Evolutionary conservation across 2,797 vertebrate species (phyloP), one percentile per base, ranked within the genome.

Genomic region (Fringilla coelebs): DNA sequence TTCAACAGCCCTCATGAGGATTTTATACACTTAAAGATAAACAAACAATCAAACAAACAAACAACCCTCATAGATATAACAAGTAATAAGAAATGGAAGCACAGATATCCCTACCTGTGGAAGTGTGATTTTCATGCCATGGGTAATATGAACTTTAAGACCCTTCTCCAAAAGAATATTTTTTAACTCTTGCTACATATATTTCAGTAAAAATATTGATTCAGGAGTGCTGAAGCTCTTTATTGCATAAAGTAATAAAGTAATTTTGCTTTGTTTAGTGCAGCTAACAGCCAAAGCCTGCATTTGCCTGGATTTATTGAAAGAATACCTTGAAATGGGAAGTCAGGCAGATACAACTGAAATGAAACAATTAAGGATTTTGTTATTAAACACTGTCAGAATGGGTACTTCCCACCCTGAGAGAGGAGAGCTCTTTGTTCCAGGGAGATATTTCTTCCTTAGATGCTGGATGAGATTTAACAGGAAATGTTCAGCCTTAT

Each of bases 21-120:
- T 60, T 83, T 74, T 29, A 34, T 48, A 17, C 6, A 10, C 19
- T 29, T 62, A 31, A 52, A 70, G 25, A 19, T 24, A 81, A 68
- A 68, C 14, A 65, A 46, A 28, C 15, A 25, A 25, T 43, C 14
- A 91, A 66, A 48, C 14, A 91, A 66, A 49, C 21, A 29, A 6
- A 0, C 11, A 0, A 0, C 10, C 10, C 24, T 74, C 31, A 11
- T 2, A 7, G 7, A 2, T 55, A 4, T 77, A 85, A 54, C 0
- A 2, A 70, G 17, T 45, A 78, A 19, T 17, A 60, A 74, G 46
- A 66, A 62, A 38, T 48, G 16, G 43, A 90, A 87, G 28, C 7
- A 7, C 2, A 2, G 6, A 32, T 65, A 38, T 26, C 45, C 36
- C 7, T 46, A 46, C 3, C 43, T 41, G 10, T 41, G 77, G 17